phyloP scores from a whole-genome alignment of 1,140 invertebrate species.

The Anastrepha ludens region DNA sequence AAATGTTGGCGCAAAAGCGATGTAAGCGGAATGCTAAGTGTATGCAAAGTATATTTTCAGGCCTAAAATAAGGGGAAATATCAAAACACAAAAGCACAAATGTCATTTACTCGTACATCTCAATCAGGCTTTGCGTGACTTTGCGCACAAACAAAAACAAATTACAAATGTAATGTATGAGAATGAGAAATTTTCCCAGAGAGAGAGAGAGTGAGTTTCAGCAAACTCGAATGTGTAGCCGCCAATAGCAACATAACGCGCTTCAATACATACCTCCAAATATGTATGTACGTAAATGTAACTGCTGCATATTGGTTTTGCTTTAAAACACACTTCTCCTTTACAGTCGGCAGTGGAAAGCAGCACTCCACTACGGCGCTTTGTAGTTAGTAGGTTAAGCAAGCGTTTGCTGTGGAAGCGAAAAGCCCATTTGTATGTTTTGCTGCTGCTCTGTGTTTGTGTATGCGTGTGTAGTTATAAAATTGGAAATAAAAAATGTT shows the following conservation, averaged over 20 bases:
- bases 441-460: neutral
- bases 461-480: neutral
- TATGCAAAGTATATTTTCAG: neutral
- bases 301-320: neutral
- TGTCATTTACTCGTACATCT: neutral
- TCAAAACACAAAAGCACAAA: neutral
- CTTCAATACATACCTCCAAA: neutral
- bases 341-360: neutral
- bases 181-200: neutral
- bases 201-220: neutral
- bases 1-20: neutral
- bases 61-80: conserved; percentile 23
- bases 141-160: neutral
- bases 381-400: neutral
- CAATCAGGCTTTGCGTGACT: neutral
- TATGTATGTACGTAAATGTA: neutral
- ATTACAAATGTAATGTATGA: no score
- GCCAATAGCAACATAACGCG: no score
- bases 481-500: neutral
- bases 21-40: neutral
- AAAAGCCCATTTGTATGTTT: neutral
- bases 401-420: neutral
- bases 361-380: neutral
- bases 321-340: neutral
- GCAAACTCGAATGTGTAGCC: no score